Evolutionary conservation across 2,888 invertebrate species (phyloP).

Genomic region (Charanyca ferruginea): DNA sequence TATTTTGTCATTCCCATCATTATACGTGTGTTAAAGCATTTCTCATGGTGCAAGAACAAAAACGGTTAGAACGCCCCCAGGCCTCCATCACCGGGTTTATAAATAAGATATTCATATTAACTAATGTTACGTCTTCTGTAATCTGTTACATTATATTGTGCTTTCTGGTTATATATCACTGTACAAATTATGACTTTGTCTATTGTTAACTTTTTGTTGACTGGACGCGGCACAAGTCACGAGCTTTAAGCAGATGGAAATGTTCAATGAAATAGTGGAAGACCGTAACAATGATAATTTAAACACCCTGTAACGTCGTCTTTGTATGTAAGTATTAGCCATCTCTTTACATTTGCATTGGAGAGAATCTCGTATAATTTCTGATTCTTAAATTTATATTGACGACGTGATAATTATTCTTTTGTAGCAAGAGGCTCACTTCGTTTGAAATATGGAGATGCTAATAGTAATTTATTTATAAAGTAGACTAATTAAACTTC

Average conservation of each 20-base stretch:
- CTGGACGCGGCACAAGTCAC: slow-evolving; percentile 67
- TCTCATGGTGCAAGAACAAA: slow-evolving; percentile 56
- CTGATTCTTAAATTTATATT: no score
- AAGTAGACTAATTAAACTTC: no score
- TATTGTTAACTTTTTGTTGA: slow-evolving; percentile 83
- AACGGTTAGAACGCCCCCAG: slow-evolving; percentile 55
- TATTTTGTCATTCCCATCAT: slow-evolving; percentile 61
- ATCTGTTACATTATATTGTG: slow-evolving; percentile 85
- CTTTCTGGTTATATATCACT: slow-evolving; percentile 86
- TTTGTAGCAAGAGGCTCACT: no score
- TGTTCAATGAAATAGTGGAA: not conserved
- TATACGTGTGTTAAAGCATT: slow-evolving; percentile 56
- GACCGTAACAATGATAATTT: not conserved
- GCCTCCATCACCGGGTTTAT: slow-evolving; percentile 59
- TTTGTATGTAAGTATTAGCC: not conserved
- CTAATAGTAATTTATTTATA: no score
- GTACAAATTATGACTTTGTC: slow-evolving; percentile 83
- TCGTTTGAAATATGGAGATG: no score
- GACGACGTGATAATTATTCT: no score
- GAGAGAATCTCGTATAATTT: not conserved
- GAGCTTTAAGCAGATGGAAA: slow-evolving; percentile 9
- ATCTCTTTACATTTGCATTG: not conserved
- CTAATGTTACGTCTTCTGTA: slow-evolving; percentile 83
- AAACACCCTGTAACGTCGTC: not conserved
- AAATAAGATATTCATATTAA: slow-evolving; percentile 82